Conservation (phyloP, 2,113 vertebrate genomes). For the Uria lomvia region DNA sequence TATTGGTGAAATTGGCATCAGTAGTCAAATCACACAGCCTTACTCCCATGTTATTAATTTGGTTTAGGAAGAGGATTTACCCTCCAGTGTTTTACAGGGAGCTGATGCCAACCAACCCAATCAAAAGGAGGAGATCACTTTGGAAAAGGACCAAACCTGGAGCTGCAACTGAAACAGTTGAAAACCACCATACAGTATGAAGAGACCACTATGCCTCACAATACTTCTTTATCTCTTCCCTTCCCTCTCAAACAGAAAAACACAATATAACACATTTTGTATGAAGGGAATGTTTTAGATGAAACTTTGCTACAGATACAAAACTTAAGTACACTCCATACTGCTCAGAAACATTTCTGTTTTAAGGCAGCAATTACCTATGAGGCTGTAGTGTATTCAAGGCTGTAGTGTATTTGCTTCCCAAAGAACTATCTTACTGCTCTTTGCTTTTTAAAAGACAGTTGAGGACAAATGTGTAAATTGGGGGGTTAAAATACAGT, state of each 20-base stretch:
- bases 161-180: background rate
- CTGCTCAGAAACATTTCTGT: conserved; percentile 4
- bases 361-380: conserved; percentile 57
- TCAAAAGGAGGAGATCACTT: background rate
- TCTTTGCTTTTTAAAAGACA: conserved; percentile 23
- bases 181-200: background rate
- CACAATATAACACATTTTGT: background rate
- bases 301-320: background rate
- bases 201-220: background rate
- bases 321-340: background rate
- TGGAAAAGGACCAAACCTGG: background rate
- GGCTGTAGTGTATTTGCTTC: background rate
- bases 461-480: background rate
- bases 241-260: background rate
- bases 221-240: background rate
- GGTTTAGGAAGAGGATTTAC: background rate
- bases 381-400: background rate
- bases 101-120: background rate
- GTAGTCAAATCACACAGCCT: background rate
- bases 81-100: background rate
- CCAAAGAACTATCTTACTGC: background rate
- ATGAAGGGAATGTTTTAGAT: background rate
- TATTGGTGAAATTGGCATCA: background rate
- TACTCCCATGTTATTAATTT: background rate
- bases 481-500: background rate